Conservation (phyloP, 1,140 invertebrate species). For the Eriocheir sinensis region DNA sequence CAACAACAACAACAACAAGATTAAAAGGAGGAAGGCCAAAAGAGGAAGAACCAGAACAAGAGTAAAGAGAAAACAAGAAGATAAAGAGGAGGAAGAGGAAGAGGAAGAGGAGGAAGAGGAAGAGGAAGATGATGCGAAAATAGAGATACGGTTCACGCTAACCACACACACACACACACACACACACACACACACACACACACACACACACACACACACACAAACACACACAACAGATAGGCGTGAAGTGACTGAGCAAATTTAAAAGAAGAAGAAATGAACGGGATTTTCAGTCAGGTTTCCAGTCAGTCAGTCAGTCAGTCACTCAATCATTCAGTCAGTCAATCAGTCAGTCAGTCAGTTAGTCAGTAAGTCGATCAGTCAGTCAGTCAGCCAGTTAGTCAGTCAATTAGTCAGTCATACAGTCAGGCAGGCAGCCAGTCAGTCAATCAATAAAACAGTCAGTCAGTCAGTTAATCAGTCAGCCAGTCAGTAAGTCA, state of each 20-base stretch:
- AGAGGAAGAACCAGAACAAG: not conserved
- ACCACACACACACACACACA: not conserved
- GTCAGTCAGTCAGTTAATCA: not conserved
- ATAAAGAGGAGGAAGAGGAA: not conserved
- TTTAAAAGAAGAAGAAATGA: not conserved
- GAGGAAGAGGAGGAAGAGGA: not conserved
- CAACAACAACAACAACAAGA: not conserved
- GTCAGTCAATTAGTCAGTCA: not conserved
- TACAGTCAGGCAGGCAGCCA: not conserved
- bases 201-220: not conserved
- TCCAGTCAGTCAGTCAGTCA: not conserved
- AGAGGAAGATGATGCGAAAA: not conserved
- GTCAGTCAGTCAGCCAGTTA: not conserved
- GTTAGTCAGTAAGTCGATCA: not conserved
- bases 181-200: not conserved
- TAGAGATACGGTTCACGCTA: not conserved
- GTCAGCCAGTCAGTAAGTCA: not conserved
- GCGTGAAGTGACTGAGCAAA: not conserved
- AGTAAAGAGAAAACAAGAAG: not conserved
- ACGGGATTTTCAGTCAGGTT: not conserved
- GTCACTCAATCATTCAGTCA: not conserved
- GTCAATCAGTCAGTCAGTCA: not conserved
- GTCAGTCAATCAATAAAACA: not conserved
- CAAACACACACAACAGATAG: not conserved
- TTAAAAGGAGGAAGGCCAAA: too few relatives aligned